Base-by-base conservation (phyloP, 2,888 invertebrate species). In the Microctonus aethiopoides region DNA sequence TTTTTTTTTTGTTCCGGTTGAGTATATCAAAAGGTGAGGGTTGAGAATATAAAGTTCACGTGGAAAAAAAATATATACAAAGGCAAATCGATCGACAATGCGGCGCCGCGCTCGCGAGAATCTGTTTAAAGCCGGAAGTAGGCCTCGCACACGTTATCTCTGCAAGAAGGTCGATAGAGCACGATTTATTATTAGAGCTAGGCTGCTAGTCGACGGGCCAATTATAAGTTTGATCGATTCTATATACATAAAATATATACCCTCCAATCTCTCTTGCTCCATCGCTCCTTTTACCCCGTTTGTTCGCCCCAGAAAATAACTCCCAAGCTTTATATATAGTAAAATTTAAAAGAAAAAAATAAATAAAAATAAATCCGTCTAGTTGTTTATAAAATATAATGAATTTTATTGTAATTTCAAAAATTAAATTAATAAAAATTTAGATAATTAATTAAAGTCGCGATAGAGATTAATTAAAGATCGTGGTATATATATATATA, bases 191-290 rank as follows among this genome's bases (percentile, higher is more conserved):
- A 63, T 51, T 63, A 63, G 63, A 63, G 32, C 29, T 10, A 51
- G 29, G 39, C 39, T 41, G 24, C 39, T 60, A 60, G 36, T 39
- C 34, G 26, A 51, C 36, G 41, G 9, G 63, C 63, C 51, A 63
- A 63, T 63, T 63, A 51, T 51, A 63, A 51, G 51, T 63, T 51
- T 63, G 29, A 63, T 63, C 63, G 63, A 63, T 63, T 41, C 29
- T 63, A 22, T 61, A 56, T 29, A 26, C 24, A 56, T 9, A 46
- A 59, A 9, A 59, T 60, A 29, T 20, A 51, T 6, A 41, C 29
- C 13, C 24, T 9, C 4, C 34, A 51, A 24, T 46, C 16, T 29
- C 24, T 29, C 24, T 61, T 20, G n/a, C 13, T 39, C 22, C 36
- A 39, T 22, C 20, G 29, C 61, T 20, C 22, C 32, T 29, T 57